These are phyloP conservation scores for Yoshiicerus persimilis DNA, from an alignment of 1,140 invertebrate species.

Conservation along the genomic window DNA sequence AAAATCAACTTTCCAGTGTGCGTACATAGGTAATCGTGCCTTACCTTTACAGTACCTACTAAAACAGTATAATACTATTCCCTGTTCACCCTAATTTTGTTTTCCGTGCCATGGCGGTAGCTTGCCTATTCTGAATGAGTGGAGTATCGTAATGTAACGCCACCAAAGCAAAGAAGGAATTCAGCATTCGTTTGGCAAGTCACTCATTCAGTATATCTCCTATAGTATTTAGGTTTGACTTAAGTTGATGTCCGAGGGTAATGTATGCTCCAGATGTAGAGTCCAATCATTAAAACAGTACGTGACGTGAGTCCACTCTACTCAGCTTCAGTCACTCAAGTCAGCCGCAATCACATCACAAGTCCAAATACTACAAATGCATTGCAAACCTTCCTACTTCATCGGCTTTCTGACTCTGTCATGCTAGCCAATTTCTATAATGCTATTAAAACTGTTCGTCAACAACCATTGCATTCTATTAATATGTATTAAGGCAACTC, in stretches of 20 bases:
- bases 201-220: neutral
- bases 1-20: no score
- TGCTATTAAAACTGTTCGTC: neutral
- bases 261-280: constrained; percentile 11
- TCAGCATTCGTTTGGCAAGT: neutral
- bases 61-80: neutral
- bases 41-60: neutral
- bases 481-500: no score
- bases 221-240: neutral
- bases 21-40: neutral
- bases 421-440: neutral
- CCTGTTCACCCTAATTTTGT: neutral
- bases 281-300: constrained; percentile 6
- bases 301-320: neutral
- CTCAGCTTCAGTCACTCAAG: neutral
- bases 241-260: neutral
- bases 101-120: neutral
- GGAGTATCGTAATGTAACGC: neutral
- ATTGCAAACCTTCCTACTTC: neutral
- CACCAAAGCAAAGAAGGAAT: neutral
- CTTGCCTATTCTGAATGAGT: neutral
- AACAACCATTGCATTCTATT: neutral
- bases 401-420: neutral
- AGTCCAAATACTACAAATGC: neutral
- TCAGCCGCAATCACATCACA: neutral